Conservation (phyloP, 2,113 vertebrate genomes). For the Octodon degus region DNA sequence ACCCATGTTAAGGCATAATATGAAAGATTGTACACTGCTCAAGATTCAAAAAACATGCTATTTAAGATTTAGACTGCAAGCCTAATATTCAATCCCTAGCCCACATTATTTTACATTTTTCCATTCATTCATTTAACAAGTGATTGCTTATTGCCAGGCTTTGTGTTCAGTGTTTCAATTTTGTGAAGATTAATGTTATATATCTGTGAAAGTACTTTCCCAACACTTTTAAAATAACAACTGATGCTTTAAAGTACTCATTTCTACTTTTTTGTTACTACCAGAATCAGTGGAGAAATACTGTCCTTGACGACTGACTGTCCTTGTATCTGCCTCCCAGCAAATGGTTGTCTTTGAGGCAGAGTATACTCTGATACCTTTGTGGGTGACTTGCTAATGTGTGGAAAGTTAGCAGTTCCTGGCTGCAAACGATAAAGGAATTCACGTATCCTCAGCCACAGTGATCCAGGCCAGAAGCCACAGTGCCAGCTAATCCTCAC, state of each 20-base stretch:
- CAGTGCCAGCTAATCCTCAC: background rate
- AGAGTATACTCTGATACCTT: background rate
- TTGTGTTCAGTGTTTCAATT: background rate
- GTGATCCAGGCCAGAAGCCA: background rate
- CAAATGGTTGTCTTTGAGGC: background rate
- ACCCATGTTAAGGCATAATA: background rate
- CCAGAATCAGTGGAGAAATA: background rate
- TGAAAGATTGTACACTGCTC: conserved; percentile 2
- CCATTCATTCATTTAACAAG: background rate
- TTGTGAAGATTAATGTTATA: background rate
- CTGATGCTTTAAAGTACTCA: background rate
- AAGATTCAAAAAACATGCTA: conserved; percentile 44
- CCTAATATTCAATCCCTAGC: background rate
- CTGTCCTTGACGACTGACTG: no score
- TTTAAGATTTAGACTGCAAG: conserved; percentile 33
- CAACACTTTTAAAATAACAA: background rate
- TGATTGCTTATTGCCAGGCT: background rate
- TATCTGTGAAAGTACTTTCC: background rate
- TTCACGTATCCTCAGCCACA: background rate
- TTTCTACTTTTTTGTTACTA: background rate
- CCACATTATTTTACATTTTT: background rate
- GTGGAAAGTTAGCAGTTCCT: background rate
- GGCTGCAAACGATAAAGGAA: background rate
- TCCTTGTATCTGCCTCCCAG: background rate
- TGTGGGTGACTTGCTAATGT: background rate